phyloP scores from a whole-genome alignment of 2,113 vertebrate genomes.

The Prinia subflava region DNA sequence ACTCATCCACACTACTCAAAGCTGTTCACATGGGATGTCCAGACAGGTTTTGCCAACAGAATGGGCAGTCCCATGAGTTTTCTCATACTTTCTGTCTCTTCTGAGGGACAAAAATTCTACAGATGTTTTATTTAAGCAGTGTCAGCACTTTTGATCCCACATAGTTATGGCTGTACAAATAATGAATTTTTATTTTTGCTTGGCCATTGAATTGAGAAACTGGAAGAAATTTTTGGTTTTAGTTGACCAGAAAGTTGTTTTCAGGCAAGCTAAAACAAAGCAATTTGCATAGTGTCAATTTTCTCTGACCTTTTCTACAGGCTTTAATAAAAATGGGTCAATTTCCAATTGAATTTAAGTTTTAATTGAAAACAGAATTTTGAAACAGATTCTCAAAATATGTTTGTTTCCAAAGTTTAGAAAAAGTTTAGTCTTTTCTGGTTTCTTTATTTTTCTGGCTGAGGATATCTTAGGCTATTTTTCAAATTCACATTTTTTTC shows the following conservation, averaged over 20 bases:
- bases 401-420: neutral
- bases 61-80: neutral
- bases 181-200: neutral
- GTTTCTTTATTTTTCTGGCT: neutral
- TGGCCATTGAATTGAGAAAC: neutral
- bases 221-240: neutral
- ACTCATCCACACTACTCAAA: neutral
- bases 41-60: neutral
- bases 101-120: neutral
- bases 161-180: neutral
- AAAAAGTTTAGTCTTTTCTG: neutral
- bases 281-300: neutral
- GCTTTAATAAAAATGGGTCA: neutral
- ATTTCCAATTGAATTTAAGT: neutral
- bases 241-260: neutral
- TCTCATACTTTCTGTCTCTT: neutral
- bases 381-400: neutral
- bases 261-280: neutral
- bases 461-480: neutral
- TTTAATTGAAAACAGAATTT: conserved; percentile 18
- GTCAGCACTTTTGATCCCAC: neutral
- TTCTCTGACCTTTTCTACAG: neutral
- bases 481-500: neutral
- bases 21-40: neutral
- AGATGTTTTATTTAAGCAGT: neutral